Base-by-base conservation (phyloP, 2,113 vertebrate genomes). In the Neogale vison region DNA sequence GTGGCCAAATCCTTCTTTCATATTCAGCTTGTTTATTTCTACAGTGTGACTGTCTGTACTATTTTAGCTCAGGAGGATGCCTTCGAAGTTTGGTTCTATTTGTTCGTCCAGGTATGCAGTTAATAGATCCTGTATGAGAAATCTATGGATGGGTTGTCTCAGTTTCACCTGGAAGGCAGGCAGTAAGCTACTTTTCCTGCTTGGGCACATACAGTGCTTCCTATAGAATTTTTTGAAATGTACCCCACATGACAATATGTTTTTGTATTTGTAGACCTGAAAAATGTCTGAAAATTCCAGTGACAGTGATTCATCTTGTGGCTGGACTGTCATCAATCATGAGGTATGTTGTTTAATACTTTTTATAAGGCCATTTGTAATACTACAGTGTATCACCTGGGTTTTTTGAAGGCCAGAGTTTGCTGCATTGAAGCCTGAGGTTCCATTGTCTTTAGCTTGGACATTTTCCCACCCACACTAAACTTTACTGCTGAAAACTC, bases 241-340 rank as follows among this genome's bases (percentile, higher is more conserved):
- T 93, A 1, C 55, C 8, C 95, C 93, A 31, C 18, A 10, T 95
- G 55, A 96, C 97, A 84, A 67, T 97, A 81, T 31, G 67, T 97
- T 14, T 79, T 96, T 98, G 69, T 97, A 24, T 96, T 99, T 98
- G 24, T 98, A 99, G 99, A 97, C 86, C 96, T 97, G 97, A 97
- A 98, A 98, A 97, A 99, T 99, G 99, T 99, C 99, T 86, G 99
- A 99, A 96, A 99, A 99, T 92, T 99, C 99, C 84, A 99, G 99
- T 97, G 99, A 99, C 98, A 99, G 99, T 18, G 99, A 99, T 98
- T 99, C 99, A 4, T 99, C 99, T 57, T 99, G 99, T 96, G 99
- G 99, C 88, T 99, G 99, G 99, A 99, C 99, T 61, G 99, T 99
- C 96, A 99, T 99, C 97, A 99, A 99, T 96, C 99, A 99, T 97